These are phyloP conservation scores for Hydraecia micacea DNA, from an alignment of 2,888 invertebrate species.

Conservation along the genomic window DNA sequence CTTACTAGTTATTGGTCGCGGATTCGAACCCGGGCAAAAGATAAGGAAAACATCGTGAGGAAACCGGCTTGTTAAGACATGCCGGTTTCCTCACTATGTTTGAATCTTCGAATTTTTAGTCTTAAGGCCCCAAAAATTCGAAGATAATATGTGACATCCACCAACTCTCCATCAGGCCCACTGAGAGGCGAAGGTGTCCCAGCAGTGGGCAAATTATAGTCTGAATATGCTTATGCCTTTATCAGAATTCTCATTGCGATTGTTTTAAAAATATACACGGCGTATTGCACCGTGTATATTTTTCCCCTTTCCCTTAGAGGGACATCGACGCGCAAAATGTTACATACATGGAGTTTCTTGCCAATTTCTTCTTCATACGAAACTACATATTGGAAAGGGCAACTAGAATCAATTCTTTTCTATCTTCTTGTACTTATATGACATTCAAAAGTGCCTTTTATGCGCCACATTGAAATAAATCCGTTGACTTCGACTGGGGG, in stretches of 20 bases:
- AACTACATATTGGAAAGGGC: background rate
- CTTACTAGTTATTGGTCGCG: background rate
- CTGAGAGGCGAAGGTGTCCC: background rate
- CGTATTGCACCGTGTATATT: background rate
- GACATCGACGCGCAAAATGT: background rate
- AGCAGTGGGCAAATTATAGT: background rate
- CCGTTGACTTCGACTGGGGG: background rate
- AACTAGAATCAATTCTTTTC: background rate
- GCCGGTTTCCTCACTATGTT: background rate
- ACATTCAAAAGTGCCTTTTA: background rate
- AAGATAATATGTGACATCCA: background rate
- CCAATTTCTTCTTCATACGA: background rate
- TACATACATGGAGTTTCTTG: background rate
- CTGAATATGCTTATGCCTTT: background rate
- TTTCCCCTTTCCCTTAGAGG: background rate
- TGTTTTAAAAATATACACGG: background rate
- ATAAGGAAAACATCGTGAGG: background rate
- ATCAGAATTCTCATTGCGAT: background rate
- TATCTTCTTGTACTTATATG: background rate
- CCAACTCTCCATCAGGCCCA: background rate
- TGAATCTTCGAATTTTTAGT: background rate
- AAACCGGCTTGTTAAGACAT: background rate
- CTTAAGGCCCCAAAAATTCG: background rate
- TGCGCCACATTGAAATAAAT: background rate
- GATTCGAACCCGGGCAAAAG: background rate